Evolutionary conservation across 1,140 invertebrate species (phyloP).

Genomic region (Stenopsyche tienmushanensis): DNA sequence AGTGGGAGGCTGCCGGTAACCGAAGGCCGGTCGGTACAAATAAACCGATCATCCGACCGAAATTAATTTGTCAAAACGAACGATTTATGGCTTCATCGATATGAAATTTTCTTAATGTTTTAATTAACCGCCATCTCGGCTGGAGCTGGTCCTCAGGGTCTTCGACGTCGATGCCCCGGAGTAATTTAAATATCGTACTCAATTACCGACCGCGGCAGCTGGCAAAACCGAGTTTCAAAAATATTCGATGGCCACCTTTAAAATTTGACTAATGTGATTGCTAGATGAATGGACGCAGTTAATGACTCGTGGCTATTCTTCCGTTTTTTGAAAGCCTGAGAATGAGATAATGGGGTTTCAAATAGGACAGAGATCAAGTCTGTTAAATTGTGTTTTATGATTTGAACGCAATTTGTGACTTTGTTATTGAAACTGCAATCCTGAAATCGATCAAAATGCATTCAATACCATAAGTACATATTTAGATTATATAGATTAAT

Average conservation of each 20-base stretch:
- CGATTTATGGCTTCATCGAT: constrained; percentile 41
- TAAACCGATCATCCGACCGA: constrained; percentile 21
- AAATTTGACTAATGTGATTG: neutral
- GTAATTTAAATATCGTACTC: constrained; percentile 8
- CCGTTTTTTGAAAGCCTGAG: no score
- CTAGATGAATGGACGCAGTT: neutral
- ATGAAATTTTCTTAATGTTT: constrained; percentile 41
- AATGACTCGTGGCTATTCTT: no score
- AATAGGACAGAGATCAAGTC: no score
- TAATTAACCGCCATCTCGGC: constrained; percentile 35
- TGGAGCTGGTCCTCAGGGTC: constrained; percentile 1
- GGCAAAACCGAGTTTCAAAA: neutral
- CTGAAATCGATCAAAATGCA: no score
- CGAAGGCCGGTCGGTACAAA: constrained; percentile 4
- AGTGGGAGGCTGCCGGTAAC: neutral
- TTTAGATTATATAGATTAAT: no score
- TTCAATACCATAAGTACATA: no score
- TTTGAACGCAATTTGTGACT: no score
- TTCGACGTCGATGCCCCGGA: neutral
- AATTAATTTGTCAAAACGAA: constrained; percentile 41
- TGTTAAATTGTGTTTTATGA: no score
- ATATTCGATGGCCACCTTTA: neutral
- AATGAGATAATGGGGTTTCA: no score
- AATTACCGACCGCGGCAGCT: neutral
- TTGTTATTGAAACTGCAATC: no score